Percentiles rank a stretch among this genome's conserved stretches.
These are phyloP conservation scores for Bathynomus jamesi DNA, from an alignment of 1,140 invertebrate species.

Conservation along the genomic window DNA sequence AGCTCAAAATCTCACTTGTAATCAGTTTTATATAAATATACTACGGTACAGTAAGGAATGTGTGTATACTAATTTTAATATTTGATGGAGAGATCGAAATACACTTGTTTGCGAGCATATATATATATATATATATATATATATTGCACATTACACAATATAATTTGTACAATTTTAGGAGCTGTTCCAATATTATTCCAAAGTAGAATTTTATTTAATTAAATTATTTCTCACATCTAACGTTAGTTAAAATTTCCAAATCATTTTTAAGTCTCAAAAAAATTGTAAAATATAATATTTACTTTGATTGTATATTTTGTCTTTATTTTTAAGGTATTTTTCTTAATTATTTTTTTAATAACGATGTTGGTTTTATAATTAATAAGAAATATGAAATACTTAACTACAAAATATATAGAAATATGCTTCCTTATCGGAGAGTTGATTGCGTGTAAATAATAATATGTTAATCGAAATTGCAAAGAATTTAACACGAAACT, in stretches of 20 bases:
- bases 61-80: not conserved
- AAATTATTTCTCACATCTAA: not conserved
- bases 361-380: no score
- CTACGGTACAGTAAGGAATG: not conserved
- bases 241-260: not conserved
- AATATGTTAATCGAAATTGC: not conserved
- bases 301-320: no score
- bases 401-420: not conserved
- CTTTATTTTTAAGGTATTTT: no score
- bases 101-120: not conserved
- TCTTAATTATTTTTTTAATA: no score
- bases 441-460: no score
- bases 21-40: not conserved
- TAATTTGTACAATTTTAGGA: not conserved
- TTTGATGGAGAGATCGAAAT: not conserved
- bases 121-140: conserved; percentile 3
- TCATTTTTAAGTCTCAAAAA: not conserved
- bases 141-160: not conserved
- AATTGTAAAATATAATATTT: no score
- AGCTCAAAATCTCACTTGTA: not conserved
- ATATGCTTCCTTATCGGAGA: no score
- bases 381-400: not conserved
- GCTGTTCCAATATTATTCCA: not conserved
- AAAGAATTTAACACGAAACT: not conserved
- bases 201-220: not conserved